These are phyloP conservation scores for Diplodus sargus DNA, from an alignment of 2,797 vertebrate genomes.

Conservation along the genomic window DNA sequence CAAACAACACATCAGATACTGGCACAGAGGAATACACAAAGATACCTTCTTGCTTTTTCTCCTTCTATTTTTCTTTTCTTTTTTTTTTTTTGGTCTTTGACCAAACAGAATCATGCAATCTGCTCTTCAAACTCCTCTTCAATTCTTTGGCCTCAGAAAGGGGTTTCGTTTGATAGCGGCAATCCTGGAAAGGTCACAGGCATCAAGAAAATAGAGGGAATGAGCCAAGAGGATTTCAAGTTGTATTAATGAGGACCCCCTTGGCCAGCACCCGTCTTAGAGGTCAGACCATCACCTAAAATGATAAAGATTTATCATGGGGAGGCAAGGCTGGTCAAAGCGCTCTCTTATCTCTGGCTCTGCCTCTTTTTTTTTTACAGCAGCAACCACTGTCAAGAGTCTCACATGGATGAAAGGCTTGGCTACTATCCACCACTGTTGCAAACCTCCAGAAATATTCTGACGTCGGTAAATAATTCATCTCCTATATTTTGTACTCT, in stretches of 20 bases:
- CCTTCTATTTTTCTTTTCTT: constrained; percentile 3
- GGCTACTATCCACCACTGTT: constrained; percentile 76
- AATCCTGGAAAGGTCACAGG: constrained; percentile 86
- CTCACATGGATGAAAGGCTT: constrained; percentile 83
- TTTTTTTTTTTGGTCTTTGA: constrained; percentile 29
- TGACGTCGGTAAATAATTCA: constrained; percentile 86
- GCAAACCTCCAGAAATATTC: constrained; percentile 81
- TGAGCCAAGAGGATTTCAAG: constrained; percentile 85
- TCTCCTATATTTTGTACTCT: constrained; percentile 86
- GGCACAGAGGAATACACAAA: constrained; percentile 34
- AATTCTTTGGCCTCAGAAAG: constrained; percentile 76
- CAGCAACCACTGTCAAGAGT: constrained; percentile 83
- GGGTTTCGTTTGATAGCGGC: constrained; percentile 82
- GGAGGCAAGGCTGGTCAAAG: constrained; percentile 83
- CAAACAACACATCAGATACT: constrained; percentile 26
- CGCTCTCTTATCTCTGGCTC: constrained; percentile 83
- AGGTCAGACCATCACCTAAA: constrained; percentile 89
- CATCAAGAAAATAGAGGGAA: constrained; percentile 86
- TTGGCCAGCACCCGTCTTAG: constrained; percentile 81
- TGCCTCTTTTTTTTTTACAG: constrained; percentile 76
- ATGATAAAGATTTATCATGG: constrained; percentile 89
- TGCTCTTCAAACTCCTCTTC: constrained; percentile 72
- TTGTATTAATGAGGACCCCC: constrained; percentile 88
- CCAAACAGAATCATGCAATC: constrained; percentile 71
- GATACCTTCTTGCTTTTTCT: not conserved